A percentile compares a stretch with the other conserved stretches of the same genome.
phyloP scores from a whole-genome alignment of 1,140 invertebrate genomes.

The Pachyrhynchus sulphureomaculatus region DNA sequence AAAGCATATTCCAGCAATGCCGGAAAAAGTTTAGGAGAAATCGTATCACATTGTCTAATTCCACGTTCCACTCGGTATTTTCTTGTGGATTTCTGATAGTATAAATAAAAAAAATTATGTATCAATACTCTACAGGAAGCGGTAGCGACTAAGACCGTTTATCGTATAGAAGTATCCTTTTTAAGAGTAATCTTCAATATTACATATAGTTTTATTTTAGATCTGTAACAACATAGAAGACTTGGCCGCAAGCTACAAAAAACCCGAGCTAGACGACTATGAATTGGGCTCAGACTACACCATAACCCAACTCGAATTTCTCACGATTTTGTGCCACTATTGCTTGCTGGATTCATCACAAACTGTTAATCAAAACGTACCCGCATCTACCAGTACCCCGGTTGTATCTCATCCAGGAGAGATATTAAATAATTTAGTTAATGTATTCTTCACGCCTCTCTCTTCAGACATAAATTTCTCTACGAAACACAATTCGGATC shows the following conservation, averaged over 20 bases:
- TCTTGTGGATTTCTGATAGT: too few species aligned
- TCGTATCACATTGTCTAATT: too few species aligned
- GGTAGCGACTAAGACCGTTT: too few species aligned
- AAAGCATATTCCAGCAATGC: too few species aligned
- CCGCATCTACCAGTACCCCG: conserved; percentile 52
- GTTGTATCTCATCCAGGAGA: conserved; percentile 62
- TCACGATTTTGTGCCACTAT: conserved; percentile 84
- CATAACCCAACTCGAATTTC: conserved; percentile 75
- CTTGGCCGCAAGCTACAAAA: conserved; percentile 49
- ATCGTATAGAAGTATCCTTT: too few species aligned
- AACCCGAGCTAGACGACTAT: conserved; percentile 35
- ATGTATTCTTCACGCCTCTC: conserved; percentile 64
- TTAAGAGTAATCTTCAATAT: too few species aligned
- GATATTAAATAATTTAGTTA: conserved; percentile 79
- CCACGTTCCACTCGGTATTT: too few species aligned
- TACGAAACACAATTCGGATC: conserved; percentile 50
- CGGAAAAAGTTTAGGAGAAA: too few species aligned
- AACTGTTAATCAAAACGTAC: conserved; percentile 61
- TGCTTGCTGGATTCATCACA: conserved; percentile 76
- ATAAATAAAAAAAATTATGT: too few species aligned
- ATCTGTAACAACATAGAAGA: conserved; percentile 81
- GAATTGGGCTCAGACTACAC: conserved; percentile 70
- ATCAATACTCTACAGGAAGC: too few species aligned
- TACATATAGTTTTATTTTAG: too few species aligned
- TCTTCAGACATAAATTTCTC: conserved; percentile 38